phyloP scores from a whole-genome alignment of 2,888 invertebrate species.

The Mylabris sibirica region DNA sequence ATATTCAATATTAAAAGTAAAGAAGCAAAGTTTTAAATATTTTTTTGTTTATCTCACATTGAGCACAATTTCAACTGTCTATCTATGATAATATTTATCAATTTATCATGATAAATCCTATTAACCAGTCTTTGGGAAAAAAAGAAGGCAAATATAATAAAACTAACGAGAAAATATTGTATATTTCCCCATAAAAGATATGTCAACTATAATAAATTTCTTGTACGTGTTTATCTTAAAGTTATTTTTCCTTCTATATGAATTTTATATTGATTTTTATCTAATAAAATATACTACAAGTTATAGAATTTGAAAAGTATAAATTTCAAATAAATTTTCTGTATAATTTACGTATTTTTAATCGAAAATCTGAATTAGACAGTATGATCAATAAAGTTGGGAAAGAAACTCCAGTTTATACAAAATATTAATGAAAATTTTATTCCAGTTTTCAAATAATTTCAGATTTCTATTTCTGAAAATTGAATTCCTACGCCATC shows the following conservation, averaged over 20 bases:
- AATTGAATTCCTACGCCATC: neutral
- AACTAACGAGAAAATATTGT: neutral
- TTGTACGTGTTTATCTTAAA: slow-evolving; percentile 13
- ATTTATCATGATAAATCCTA: slow-evolving; percentile 5
- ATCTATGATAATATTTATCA: neutral
- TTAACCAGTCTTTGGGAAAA: neutral
- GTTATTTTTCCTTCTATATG: neutral
- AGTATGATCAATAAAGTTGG: neutral
- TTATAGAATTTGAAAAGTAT: neutral
- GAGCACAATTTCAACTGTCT: neutral
- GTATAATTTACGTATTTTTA: neutral
- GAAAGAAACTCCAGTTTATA: too few species aligned
- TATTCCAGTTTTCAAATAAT: neutral
- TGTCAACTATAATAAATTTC: slow-evolving; percentile 17
- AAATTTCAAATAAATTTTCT: neutral
- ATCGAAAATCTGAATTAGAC: neutral
- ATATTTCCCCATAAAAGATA: neutral
- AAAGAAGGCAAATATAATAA: neutral
- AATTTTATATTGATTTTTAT: slow-evolving; percentile 18
- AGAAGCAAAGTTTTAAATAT: neutral
- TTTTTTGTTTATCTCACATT: neutral
- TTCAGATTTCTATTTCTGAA: neutral
- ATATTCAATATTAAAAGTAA: neutral
- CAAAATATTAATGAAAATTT: too few species aligned
- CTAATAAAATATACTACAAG: slow-evolving; percentile 11